These are phyloP conservation scores for Tonatia bakeri DNA, from an alignment of 2,113 vertebrate species.

Conservation along the genomic window DNA sequence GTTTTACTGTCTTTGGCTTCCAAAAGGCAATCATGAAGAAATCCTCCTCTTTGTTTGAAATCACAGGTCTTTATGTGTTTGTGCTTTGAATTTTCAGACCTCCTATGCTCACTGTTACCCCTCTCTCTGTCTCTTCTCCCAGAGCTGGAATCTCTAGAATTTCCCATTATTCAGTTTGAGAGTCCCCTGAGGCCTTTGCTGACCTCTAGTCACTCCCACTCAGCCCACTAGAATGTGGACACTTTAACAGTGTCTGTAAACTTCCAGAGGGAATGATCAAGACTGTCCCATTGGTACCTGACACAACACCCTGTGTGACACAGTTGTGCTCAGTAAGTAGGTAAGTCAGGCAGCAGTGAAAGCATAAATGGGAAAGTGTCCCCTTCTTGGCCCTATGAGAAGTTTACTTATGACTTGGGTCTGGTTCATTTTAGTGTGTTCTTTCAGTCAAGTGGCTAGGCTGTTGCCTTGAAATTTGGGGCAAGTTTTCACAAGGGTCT, in stretches of 20 bases:
- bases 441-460: background rate
- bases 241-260: background rate
- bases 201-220: background rate
- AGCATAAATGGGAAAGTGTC: background rate
- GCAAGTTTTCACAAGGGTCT: background rate
- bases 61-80: background rate
- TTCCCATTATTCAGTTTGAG: background rate
- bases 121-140: background rate
- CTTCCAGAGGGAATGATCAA: background rate
- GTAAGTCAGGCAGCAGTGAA: background rate
- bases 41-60: background rate
- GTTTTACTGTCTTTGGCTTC: background rate
- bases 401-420: background rate
- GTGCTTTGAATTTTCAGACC: background rate
- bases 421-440: background rate
- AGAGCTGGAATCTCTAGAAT: background rate
- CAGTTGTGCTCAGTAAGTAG: background rate
- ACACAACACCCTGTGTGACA: background rate
- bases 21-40: background rate
- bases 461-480: background rate
- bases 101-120: background rate
- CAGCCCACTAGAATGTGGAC: background rate
- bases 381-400: background rate
- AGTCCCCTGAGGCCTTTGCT: background rate
- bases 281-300: too few relatives aligned